Conservation (phyloP, 2,113 vertebrate species). For the Orientallactaga bullata region DNA sequence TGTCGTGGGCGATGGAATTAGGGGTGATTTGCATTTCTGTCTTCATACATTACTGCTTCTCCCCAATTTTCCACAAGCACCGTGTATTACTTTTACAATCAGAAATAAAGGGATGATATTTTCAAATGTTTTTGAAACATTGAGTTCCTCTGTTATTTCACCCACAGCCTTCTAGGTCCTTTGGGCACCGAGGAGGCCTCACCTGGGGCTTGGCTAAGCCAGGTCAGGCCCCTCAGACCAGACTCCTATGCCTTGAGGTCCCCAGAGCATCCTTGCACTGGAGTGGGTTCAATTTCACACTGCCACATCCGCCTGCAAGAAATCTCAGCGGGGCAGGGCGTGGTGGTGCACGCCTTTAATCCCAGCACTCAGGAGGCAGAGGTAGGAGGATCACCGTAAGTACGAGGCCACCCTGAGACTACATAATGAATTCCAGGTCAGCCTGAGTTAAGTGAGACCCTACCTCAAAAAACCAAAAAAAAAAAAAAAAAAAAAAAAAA, state of each 20-base stretch:
- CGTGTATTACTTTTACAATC: slow-evolving; percentile 65
- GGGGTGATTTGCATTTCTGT: slow-evolving; percentile 73
- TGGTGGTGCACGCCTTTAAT: no score
- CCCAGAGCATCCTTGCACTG: slow-evolving; percentile 29
- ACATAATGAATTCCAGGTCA: no score
- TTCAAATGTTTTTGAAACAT: slow-evolving; percentile 2
- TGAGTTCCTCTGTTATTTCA: not conserved
- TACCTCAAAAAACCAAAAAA: no score
- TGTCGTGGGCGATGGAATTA: slow-evolving; percentile 68
- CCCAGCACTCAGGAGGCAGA: no score
- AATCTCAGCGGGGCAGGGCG: no score
- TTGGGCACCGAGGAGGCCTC: not conserved
- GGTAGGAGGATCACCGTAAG: no score
- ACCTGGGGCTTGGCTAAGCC: not conserved
- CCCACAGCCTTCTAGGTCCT: not conserved
- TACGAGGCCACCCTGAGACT: no score
- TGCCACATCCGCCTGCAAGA: slow-evolving; percentile 68
- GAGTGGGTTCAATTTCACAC: slow-evolving; percentile 74
- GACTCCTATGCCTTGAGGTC: not conserved
- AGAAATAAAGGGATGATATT: slow-evolving; percentile 62
- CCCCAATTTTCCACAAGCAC: slow-evolving; percentile 50
- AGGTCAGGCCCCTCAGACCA: not conserved
- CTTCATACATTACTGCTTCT: slow-evolving; percentile 55
- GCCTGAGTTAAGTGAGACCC: no score
- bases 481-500: no score